Base-by-base conservation (phyloP, 2,888 invertebrate genomes). In the Drosophila monieri region DNA sequence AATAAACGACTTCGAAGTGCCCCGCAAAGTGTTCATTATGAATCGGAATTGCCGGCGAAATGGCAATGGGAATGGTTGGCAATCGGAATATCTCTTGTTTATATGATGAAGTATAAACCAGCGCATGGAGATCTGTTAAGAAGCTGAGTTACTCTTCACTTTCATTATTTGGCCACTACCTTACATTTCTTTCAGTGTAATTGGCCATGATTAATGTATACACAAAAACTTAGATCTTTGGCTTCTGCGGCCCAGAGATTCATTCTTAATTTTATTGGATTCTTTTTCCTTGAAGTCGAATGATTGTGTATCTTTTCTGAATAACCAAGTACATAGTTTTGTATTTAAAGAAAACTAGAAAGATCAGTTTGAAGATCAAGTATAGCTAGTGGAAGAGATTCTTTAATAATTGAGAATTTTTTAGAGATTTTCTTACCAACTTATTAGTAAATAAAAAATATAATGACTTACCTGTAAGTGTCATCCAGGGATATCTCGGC, bases 401-500 rank as follows among this genome's bases (percentile, higher is more conserved):
- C 12, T 32, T 32, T n/a, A 6, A 5, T 5, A n/a, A n/a, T 32
- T 32, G 3, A 1, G 4, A 12, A 32, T n/a, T n/a, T n/a, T n/a
- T n/a, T n/a, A n/a, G n/a, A n/a, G n/a, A n/a, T n/a, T n/a, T n/a
- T n/a, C n/a, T n/a, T n/a, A n/a, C n/a, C 8, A 27, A 27, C n/a
- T 5, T n/a, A 30, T 3, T 3, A 2, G 2, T 1, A 10, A 30
- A 30, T 1, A 30, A 10, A 30, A 9, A 30, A 10, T 12, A 1
- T 1, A n/a, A n/a, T 55, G 52, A 80, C 88, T 90, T 94, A 97
- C 97, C 97, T 94, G 97, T 97, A 92, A 97, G 97, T 90, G 97
- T 96, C 97, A 98, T 97, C 97, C 97, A 98, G 51, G 97, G 97
- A 92, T 98, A 97, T 90, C 97, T 94, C 60, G 97, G 97, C 91